These are phyloP conservation scores for Craseonycteris thonglongyai DNA, from an alignment of 2,113 vertebrate genomes.

Conservation along the genomic window DNA sequence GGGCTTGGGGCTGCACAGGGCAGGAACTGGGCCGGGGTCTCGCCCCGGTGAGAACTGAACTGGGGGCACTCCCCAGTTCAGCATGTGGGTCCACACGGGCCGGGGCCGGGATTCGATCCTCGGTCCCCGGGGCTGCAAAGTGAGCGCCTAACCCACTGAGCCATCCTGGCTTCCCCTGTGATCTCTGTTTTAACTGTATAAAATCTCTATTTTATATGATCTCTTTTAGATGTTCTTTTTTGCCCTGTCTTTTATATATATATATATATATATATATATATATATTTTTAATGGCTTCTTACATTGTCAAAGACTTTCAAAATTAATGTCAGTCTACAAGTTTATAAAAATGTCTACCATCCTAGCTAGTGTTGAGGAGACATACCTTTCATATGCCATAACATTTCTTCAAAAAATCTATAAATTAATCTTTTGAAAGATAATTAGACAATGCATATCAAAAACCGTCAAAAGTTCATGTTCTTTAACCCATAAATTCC, in stretches of 20 bases:
- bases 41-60: too few species aligned
- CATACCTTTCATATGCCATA: background rate
- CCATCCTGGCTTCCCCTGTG: too few species aligned
- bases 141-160: too few species aligned
- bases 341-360: background rate
- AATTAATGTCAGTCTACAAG: constrained; percentile 1
- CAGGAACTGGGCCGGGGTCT: too few species aligned
- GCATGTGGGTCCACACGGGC: too few species aligned
- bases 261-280: background rate
- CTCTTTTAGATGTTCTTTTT: constrained; percentile 29
- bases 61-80: too few species aligned
- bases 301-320: constrained; percentile 4
- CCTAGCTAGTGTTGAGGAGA: background rate
- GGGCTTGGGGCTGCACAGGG: too few species aligned
- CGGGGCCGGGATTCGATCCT: too few species aligned
- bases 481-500: background rate
- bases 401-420: background rate
- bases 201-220: background rate
- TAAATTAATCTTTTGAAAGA: background rate
- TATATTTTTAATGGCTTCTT: background rate
- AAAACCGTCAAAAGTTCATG: background rate
- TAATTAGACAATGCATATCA: background rate
- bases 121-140: too few species aligned
- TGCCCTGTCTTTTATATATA: background rate
- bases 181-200: background rate